Evolutionary conservation across 2,888 invertebrate species (phyloP), one percentile per base, ranked within the genome.

Genomic region (Brachylomia viminalis): DNA sequence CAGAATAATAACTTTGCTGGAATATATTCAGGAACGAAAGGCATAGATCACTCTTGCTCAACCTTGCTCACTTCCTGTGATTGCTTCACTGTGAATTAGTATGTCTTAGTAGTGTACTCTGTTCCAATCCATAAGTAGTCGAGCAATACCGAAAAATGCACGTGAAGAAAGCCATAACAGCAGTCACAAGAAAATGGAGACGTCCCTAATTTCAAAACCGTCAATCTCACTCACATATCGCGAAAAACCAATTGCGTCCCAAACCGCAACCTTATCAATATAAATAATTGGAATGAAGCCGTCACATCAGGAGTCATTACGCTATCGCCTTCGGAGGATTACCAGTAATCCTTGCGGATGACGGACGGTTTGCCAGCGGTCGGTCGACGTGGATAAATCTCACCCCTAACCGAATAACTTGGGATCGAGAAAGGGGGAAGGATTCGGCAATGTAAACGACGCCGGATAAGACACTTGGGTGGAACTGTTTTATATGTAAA

Each of bases 371-470:
- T 83, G 84, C 67, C 80, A 81, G 72, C 86, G 83, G 82, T 67
- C 80, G 86, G 56, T 61, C 72, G 92, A 92, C 93, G 92, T 89
- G 90, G 91, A 92, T 92, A 92, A 92, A 92, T 92, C 92, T 90
- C 91, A 88, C 93, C 92, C 92, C 77, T 94, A 92, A 92, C 86
- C 90, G 92, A 92, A 93, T 94, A 93, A 93, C 90, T 85, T 76
- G 71, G 82, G 58, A 72, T 72, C 42, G 68, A 69, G 52, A 70
- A 75, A 72, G 56, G 69, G 75, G 68, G 58, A 30, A 59, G 30
- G 65, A 47, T 42, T n/a, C 49, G 23, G 52, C 23, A 47, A 66
- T 62, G 68, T 82, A 82, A 76, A 38, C 67, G 71, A 67, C 64
- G n/a, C 54, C 49, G 67, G 68, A 65, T 70, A 71, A 62, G 20